Evolutionary conservation across 2,888 invertebrate species (phyloP).

Genomic region (Lepidocyrtinus sp.): DNA sequence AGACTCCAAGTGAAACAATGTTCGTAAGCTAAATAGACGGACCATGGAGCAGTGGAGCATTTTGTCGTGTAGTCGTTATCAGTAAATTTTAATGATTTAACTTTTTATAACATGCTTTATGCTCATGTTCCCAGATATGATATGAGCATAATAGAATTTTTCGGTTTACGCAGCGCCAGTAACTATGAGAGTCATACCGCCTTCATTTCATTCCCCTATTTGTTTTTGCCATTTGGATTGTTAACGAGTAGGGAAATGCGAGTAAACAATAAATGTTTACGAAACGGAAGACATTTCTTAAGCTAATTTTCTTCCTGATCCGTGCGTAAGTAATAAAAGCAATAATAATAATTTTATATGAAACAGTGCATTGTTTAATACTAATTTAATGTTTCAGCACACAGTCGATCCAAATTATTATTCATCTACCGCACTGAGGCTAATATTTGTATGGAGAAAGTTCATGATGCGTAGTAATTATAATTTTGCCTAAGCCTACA

Average conservation of each 20-base stretch:
- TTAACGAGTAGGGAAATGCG: background rate
- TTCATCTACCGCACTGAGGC: too few species aligned
- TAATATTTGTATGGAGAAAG: too few species aligned
- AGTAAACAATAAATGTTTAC: conserved; percentile 32
- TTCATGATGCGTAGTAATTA: conserved; percentile 56
- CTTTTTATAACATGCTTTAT: conserved; percentile 63
- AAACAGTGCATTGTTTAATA: conserved; percentile 23
- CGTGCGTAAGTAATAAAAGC: conserved; percentile 27
- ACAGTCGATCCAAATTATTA: too few species aligned
- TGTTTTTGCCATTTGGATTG: background rate
- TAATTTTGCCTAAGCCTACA: background rate
- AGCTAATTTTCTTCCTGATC: background rate
- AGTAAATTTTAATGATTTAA: conserved; percentile 53
- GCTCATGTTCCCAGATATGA: conserved; percentile 57
- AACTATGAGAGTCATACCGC: too few species aligned
- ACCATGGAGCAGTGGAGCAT: too few species aligned
- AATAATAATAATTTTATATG: conserved; percentile 37
- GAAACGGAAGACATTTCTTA: conserved; percentile 43
- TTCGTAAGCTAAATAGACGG: too few species aligned
- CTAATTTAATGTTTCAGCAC: background rate
- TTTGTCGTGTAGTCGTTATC: too few species aligned
- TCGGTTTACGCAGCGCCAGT: background rate
- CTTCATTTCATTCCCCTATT: conserved; percentile 35
- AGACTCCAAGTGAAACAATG: too few species aligned
- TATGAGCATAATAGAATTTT: conserved; percentile 14